Conservation (phyloP, 2,113 vertebrate species). For the Miniopterus natalensis region DNA sequence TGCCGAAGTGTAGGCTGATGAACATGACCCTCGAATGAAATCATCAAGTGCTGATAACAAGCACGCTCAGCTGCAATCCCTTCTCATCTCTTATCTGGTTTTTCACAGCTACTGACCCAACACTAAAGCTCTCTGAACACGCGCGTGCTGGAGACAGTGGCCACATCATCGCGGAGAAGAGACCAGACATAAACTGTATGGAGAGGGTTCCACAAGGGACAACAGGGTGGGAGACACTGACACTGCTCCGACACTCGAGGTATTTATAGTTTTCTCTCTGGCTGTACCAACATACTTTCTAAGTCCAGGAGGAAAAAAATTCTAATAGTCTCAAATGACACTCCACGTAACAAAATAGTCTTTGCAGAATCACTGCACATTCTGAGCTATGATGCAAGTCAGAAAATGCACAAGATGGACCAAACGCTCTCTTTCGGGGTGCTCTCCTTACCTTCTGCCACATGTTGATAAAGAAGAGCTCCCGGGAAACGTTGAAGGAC, state of each 20-base stretch:
- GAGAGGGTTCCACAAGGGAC: neutral
- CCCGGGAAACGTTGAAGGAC: slow-evolving; percentile 96
- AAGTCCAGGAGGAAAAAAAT: neutral
- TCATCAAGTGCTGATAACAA: neutral
- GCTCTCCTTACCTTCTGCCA: slow-evolving; percentile 95
- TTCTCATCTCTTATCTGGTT: neutral
- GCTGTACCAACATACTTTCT: neutral
- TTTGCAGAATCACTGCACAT: neutral
- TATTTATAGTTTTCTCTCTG: neutral
- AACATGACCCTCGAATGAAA: neutral
- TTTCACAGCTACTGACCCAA: neutral
- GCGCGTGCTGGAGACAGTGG: neutral
- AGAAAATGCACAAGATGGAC: accelerated
- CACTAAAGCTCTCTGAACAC: neutral
- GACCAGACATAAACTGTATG: neutral
- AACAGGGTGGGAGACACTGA: neutral
- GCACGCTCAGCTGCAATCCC: neutral
- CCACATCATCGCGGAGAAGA: neutral
- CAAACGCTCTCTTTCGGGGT: accelerated
- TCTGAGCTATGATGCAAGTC: neutral
- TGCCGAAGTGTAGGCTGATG: neutral
- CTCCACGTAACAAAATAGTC: neutral
- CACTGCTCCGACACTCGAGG: accelerated
- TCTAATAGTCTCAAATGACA: neutral
- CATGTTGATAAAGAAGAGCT: slow-evolving; percentile 99